phyloP scores from a whole-genome alignment of 2,888 invertebrate species.

The Lasioglossum marginatum region DNA sequence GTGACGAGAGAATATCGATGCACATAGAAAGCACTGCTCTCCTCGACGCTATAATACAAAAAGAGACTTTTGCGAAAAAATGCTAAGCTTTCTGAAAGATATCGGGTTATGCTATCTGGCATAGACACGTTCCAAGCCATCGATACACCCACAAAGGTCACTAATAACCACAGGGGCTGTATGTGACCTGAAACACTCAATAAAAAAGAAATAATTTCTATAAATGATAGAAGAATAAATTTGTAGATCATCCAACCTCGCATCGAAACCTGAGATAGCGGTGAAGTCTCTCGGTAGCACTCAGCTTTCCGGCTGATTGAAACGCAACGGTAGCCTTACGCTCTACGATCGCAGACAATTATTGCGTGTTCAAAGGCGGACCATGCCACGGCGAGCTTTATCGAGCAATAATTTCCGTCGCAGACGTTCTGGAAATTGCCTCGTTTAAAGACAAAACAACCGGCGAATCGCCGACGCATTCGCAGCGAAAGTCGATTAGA shows the following conservation, averaged over 20 bases:
- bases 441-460: background rate
- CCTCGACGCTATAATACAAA: too few species aligned
- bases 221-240: background rate
- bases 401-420: background rate
- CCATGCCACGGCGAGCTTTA: background rate
- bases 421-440: background rate
- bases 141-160: too few species aligned
- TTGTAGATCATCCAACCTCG: too few species aligned
- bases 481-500: conserved; percentile 6
- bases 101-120: too few species aligned
- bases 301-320: background rate
- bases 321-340: background rate
- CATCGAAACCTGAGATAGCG: background rate
- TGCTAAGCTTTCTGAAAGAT: too few species aligned
- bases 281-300: background rate
- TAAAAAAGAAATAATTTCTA: background rate
- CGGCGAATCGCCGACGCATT: background rate
- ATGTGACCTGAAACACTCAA: too few species aligned
- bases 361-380: background rate
- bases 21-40: too few species aligned
- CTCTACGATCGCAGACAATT: background rate
- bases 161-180: too few species aligned
- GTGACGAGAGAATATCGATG: too few species aligned
- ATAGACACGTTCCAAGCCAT: too few species aligned
- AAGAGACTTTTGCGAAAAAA: too few species aligned